phyloP scores from a whole-genome alignment of 2,797 vertebrate species.

The Semaprochilodus insignis region DNA sequence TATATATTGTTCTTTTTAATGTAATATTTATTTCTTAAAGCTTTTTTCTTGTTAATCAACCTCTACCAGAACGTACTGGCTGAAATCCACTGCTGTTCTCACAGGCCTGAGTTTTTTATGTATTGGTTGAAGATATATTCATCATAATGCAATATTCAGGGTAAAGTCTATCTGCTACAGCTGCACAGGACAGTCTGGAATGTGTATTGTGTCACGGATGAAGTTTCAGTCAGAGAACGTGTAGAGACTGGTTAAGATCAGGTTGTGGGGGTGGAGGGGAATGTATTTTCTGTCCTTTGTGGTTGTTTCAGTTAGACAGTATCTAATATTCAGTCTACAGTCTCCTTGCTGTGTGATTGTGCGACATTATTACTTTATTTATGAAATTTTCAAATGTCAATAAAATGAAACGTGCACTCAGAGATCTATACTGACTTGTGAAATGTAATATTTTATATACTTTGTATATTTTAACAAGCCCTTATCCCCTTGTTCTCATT shows the following conservation, averaged over 20 bases:
- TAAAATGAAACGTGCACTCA: constrained; percentile 57
- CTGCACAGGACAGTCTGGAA: constrained; percentile 4
- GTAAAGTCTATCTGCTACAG: background rate
- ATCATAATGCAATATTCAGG: background rate
- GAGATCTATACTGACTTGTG: background rate
- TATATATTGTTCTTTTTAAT: constrained; percentile 1
- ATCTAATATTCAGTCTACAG: background rate
- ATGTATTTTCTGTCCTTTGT: background rate
- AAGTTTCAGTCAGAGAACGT: too few relatives aligned
- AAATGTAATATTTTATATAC: background rate
- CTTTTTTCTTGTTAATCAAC: background rate
- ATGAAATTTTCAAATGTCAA: constrained; percentile 74
- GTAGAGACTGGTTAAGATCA: background rate
- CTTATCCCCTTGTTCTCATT: too few relatives aligned
- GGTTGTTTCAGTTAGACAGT: background rate
- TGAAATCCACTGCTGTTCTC: background rate
- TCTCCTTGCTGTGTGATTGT: constrained; percentile 74
- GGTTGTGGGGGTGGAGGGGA: background rate
- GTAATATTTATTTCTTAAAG: constrained; percentile 2
- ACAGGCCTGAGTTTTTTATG: background rate
- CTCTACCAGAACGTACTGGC: background rate
- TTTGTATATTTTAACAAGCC: too few relatives aligned
- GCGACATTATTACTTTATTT: constrained; percentile 78
- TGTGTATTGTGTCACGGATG: too few relatives aligned
- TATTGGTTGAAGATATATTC: background rate